Percentiles rank a stretch among this genome's conserved stretches.
Conservation (phyloP, 2,797 vertebrate species). For the Pangasius sanitwongsei region DNA sequence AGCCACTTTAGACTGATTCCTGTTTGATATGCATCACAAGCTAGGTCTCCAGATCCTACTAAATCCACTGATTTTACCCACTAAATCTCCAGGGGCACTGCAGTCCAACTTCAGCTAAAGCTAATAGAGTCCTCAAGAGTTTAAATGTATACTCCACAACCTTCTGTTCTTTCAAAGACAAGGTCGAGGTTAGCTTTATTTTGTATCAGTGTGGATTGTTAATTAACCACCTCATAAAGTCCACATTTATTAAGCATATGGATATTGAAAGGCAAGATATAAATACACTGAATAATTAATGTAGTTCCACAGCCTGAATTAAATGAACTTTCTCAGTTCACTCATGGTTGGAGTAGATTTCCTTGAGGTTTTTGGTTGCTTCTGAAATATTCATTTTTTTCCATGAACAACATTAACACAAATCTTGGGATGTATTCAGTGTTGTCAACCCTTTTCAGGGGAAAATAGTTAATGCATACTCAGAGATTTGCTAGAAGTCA, state of each 20-base stretch:
- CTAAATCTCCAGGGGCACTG: constrained; percentile 66
- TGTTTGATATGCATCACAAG: constrained; percentile 74
- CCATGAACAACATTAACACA: constrained; percentile 40
- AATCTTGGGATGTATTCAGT: not conserved
- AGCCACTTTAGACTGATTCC: constrained; percentile 47
- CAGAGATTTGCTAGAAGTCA: not conserved
- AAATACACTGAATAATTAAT: constrained; percentile 52
- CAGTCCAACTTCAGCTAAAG: constrained; percentile 67
- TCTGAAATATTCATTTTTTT: constrained; percentile 47
- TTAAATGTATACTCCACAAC: constrained; percentile 69
- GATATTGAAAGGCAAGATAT: constrained; percentile 45
- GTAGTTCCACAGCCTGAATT: constrained; percentile 28
- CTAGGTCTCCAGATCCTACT: constrained; percentile 66
- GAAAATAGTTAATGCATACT: not conserved
- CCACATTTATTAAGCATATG: constrained; percentile 48
- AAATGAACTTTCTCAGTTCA: constrained; percentile 37
- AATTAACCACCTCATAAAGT: constrained; percentile 30
- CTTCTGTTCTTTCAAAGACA: constrained; percentile 71
- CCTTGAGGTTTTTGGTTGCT: constrained; percentile 29
- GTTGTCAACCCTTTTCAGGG: not conserved
- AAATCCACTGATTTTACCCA: constrained; percentile 77
- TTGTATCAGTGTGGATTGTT: constrained; percentile 31
- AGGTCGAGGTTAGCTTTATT: constrained; percentile 65
- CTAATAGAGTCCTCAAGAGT: constrained; percentile 78
- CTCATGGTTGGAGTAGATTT: constrained; percentile 29